These are phyloP conservation scores for Indri indri DNA, from an alignment of 2,113 vertebrate species.

Conservation along the genomic window DNA sequence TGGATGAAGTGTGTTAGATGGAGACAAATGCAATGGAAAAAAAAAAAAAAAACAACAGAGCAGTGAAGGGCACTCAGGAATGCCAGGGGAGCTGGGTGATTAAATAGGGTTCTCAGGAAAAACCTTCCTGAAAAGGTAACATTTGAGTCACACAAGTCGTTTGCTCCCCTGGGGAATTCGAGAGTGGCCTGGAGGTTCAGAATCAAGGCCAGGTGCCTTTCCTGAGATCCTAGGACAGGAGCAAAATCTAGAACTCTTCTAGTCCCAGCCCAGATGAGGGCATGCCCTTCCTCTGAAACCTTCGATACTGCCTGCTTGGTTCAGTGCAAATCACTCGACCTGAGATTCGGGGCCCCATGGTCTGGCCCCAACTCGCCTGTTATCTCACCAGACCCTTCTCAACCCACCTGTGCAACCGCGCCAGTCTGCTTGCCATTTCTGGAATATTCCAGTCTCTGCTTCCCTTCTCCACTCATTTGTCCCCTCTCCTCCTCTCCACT, in stretches of 20 bases:
- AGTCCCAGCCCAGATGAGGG: neutral
- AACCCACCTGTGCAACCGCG: neutral
- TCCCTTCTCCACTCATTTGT: neutral
- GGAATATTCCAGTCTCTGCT: neutral
- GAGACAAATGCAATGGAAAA: neutral
- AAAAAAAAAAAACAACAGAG: neutral
- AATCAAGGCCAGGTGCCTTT: neutral
- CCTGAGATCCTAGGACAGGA: neutral
- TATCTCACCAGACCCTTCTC: neutral
- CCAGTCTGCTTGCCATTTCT: neutral
- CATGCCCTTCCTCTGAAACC: neutral
- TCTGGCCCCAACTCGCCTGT: neutral
- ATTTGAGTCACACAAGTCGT: neutral
- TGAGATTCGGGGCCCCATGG: neutral
- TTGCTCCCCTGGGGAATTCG: neutral
- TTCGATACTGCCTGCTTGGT: neutral
- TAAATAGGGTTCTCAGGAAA: neutral
- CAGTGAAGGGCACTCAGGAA: neutral
- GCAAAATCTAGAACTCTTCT: neutral
- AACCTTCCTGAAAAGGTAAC: neutral
- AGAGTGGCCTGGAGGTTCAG: neutral
- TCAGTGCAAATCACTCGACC: neutral
- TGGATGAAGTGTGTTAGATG: neutral
- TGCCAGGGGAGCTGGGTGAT: neutral
- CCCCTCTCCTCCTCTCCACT: neutral